A percentile compares a stretch with the other conserved stretches of the same genome.
These are phyloP conservation scores for Halcyon malimbica DNA, from an alignment of 2,113 vertebrate genomes.

Conservation along the genomic window DNA sequence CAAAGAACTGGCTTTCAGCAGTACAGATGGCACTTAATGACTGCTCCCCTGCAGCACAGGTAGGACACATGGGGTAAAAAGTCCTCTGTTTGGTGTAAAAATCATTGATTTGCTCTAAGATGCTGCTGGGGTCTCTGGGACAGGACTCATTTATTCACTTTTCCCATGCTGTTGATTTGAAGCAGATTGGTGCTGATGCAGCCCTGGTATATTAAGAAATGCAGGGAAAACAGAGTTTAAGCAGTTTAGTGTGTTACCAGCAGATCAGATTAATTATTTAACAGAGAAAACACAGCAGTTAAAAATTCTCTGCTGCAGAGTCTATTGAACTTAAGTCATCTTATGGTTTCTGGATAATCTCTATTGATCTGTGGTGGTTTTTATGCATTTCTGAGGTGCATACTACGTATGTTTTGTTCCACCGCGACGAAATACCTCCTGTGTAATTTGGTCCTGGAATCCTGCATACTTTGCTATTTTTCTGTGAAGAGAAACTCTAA, in stretches of 20 bases:
- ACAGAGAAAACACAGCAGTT: slow-evolving; percentile 23
- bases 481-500: neutral
- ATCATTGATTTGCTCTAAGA: neutral
- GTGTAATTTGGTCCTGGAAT: neutral
- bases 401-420: neutral
- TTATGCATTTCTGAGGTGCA: neutral
- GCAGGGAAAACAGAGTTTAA: slow-evolving; percentile 13
- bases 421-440: neutral
- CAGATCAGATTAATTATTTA: slow-evolving; percentile 57
- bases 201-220: neutral
- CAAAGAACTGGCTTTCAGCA: neutral
- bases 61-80: neutral
- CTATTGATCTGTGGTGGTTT: slow-evolving; percentile 16
- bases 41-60: neutral
- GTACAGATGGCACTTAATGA: neutral
- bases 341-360: neutral
- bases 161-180: neutral
- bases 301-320: neutral
- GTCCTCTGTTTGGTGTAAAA: neutral
- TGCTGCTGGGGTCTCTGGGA: neutral
- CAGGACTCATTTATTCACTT: neutral
- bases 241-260: neutral
- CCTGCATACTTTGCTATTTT: neutral
- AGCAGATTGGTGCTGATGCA: neutral
- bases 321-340: neutral